Conservation (phyloP, 2,888 invertebrate genomes). For the Rotaria socialis region DNA sequence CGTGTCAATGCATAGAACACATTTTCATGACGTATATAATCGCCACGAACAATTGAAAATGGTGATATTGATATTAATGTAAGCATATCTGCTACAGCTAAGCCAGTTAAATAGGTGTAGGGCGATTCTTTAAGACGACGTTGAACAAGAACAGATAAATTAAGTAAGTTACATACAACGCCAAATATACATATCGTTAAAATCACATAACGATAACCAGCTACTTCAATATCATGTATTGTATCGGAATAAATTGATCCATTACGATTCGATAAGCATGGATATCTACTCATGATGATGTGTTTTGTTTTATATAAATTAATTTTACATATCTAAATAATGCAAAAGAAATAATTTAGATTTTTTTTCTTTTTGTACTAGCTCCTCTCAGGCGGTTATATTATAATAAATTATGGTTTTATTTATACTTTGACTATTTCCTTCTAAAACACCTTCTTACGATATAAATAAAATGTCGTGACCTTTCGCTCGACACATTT, state of each 20-base stretch:
- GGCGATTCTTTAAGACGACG: conserved; percentile 54
- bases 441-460: no score
- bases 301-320: not conserved
- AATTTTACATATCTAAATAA: not conserved
- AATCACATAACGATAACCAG: conserved; percentile 51
- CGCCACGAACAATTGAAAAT: conserved; percentile 50
- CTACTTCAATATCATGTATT: conserved; percentile 29
- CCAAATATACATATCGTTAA: conserved; percentile 54
- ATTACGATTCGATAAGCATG: not conserved
- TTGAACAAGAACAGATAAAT: conserved; percentile 52
- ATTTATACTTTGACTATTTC: no score
- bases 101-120: conserved; percentile 54
- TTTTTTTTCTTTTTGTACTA: no score
- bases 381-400: no score
- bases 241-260: not conserved
- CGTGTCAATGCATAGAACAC: conserved; percentile 50
- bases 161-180: conserved; percentile 54
- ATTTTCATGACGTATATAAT: conserved; percentile 46
- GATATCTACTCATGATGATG: not conserved
- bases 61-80: conserved; percentile 49
- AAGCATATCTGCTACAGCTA: conserved; percentile 52
- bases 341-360: not conserved
- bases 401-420: no score
- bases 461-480: no score
- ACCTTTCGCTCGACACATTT: no score